Evolutionary conservation across 2,113 vertebrate genomes (phyloP).

Genomic region (Elaphurus davidianus): DNA sequence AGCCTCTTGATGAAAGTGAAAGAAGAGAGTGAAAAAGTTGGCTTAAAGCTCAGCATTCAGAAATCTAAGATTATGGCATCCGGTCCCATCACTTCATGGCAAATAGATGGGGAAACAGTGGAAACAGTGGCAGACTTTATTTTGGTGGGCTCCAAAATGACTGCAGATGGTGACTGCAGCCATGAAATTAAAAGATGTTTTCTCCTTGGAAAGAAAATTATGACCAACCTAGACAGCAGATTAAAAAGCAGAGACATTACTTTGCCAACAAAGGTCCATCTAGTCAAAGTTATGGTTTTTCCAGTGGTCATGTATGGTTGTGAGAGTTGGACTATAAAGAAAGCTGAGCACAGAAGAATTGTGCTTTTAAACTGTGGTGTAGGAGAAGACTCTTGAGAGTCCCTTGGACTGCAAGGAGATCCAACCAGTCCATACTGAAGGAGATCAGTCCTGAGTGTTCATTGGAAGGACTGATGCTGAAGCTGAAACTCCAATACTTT

Average conservation of each 20-base stretch:
- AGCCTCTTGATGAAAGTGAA: neutral
- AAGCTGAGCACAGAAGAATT: neutral
- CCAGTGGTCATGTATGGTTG: neutral
- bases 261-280: neutral
- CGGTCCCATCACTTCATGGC: neutral
- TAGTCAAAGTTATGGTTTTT: neutral
- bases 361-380: neutral
- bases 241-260: neutral
- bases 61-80: neutral
- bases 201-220: neutral
- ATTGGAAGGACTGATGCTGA: neutral
- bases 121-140: neutral
- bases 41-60: neutral
- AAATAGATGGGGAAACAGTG: neutral
- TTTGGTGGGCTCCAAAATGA: neutral
- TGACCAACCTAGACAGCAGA: neutral
- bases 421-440: neutral
- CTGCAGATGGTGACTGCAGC: neutral
- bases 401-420: neutral
- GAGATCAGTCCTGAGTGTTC: neutral
- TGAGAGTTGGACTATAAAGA: neutral
- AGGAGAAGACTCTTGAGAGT: neutral
- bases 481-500: neutral
- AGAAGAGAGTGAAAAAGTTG: neutral
- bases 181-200: neutral